Percentiles rank a stretch among this genome's conserved stretches.
phyloP scores from a whole-genome alignment of 2,888 invertebrate species.

The Cyrtodaria siliqua region DNA sequence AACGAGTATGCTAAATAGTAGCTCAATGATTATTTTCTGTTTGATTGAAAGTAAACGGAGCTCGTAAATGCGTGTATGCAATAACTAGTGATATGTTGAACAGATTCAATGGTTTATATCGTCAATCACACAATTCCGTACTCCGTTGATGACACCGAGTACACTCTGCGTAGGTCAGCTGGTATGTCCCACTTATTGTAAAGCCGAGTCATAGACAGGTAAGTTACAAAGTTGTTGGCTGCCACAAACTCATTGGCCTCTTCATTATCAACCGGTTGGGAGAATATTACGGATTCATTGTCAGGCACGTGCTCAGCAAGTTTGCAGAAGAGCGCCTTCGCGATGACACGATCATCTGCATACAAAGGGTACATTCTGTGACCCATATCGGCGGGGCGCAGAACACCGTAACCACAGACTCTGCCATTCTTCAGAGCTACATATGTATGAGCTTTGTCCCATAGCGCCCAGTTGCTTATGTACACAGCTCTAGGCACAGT shows the following conservation, averaged over 20 bases:
- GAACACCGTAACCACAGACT: slow-evolving; percentile 69
- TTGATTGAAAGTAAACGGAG: too few species aligned
- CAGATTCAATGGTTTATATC: too few species aligned
- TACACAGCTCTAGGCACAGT: slow-evolving; percentile 69
- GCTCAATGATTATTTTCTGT: too few species aligned
- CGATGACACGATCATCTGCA: slow-evolving; percentile 65
- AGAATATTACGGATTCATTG: slow-evolving; percentile 66
- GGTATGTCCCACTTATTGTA: slow-evolving; percentile 72
- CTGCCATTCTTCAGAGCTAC: slow-evolving; percentile 65
- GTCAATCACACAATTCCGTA: slow-evolving; percentile 66
- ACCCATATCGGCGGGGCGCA: slow-evolving; percentile 64
- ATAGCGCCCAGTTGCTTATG: slow-evolving; percentile 65
- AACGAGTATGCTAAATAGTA: too few species aligned
- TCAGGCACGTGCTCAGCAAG: slow-evolving; percentile 64
- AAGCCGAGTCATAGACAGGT: slow-evolving; percentile 71
- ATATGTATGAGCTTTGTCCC: slow-evolving; percentile 57
- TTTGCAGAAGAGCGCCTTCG: slow-evolving; percentile 64
- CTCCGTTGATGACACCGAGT: slow-evolving; percentile 69
- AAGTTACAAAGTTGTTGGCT: slow-evolving; percentile 63
- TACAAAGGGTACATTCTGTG: slow-evolving; percentile 71
- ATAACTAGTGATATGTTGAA: too few species aligned
- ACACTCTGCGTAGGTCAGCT: slow-evolving; percentile 64
- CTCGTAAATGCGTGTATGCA: too few species aligned
- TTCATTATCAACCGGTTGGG: slow-evolving; percentile 69
- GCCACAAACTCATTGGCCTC: slow-evolving; percentile 63